phyloP scores from a whole-genome alignment of 2,797 vertebrate genomes.

The Fringilla coelebs region DNA sequence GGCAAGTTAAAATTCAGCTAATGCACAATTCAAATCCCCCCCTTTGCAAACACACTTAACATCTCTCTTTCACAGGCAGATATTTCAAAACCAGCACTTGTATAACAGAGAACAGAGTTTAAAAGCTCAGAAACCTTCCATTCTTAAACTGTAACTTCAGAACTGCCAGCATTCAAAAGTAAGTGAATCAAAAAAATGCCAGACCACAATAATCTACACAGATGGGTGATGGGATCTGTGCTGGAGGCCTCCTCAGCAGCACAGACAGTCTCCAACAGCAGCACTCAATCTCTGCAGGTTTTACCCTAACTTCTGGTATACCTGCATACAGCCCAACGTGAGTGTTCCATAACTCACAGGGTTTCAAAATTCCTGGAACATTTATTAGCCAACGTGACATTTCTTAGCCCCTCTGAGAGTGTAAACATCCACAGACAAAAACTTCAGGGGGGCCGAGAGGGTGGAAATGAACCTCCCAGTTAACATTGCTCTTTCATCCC shows the following conservation, averaged over 20 bases:
- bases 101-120: background rate
- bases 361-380: constrained; percentile 5
- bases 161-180: background rate
- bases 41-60: background rate
- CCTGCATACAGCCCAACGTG: background rate
- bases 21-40: background rate
- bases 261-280: background rate
- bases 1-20: background rate
- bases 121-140: background rate
- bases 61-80: background rate
- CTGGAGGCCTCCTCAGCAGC: background rate
- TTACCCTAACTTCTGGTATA: background rate
- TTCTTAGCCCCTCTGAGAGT: background rate
- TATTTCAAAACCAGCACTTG: background rate
- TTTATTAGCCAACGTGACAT: background rate
- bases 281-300: background rate
- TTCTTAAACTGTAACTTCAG: background rate
- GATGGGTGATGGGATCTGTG: background rate
- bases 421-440: background rate
- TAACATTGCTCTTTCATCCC: background rate
- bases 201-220: background rate
- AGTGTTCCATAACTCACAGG: background rate
- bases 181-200: background rate
- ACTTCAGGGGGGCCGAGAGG: too few species aligned
- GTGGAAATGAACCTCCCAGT: background rate